Conservation (phyloP, 1,140 invertebrate genomes). For the Polypedilum pembai region DNA sequence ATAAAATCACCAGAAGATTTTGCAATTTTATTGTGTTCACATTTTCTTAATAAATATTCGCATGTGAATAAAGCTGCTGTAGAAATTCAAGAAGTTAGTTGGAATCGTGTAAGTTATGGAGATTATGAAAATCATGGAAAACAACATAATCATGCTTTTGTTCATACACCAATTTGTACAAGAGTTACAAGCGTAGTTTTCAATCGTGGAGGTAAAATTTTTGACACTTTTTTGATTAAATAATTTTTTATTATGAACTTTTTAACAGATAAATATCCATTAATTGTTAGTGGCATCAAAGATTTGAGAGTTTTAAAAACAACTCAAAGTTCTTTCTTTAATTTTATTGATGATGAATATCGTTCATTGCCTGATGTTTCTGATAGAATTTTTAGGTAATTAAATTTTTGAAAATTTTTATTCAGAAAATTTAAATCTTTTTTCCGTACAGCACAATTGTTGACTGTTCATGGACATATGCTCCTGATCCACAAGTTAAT, state of each 20-base stretch:
- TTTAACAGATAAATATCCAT: constrained; percentile 42
- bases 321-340: constrained; percentile 66
- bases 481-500: constrained; percentile 51
- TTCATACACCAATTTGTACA: constrained; percentile 54
- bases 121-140: constrained; percentile 40
- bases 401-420: no score
- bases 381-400: constrained; percentile 55
- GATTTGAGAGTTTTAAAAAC: constrained; percentile 64
- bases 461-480: constrained; percentile 62
- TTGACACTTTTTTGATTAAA: no score
- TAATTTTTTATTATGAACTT: no score
- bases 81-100: constrained; percentile 61
- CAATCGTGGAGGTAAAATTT: constrained; percentile 55
- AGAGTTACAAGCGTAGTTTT: constrained; percentile 58
- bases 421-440: no score
- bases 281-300: constrained; percentile 55
- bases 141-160: constrained; percentile 65
- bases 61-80: constrained; percentile 61
- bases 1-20: constrained; percentile 67
- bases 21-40: constrained; percentile 57
- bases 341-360: constrained; percentile 68
- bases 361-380: constrained; percentile 62
- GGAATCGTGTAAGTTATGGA: constrained; percentile 56
- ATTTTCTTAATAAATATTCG: constrained; percentile 63
- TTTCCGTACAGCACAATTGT: constrained; percentile 68